phyloP scores from a whole-genome alignment of 2,888 invertebrate species.

The Drosophila trichaetosa region DNA sequence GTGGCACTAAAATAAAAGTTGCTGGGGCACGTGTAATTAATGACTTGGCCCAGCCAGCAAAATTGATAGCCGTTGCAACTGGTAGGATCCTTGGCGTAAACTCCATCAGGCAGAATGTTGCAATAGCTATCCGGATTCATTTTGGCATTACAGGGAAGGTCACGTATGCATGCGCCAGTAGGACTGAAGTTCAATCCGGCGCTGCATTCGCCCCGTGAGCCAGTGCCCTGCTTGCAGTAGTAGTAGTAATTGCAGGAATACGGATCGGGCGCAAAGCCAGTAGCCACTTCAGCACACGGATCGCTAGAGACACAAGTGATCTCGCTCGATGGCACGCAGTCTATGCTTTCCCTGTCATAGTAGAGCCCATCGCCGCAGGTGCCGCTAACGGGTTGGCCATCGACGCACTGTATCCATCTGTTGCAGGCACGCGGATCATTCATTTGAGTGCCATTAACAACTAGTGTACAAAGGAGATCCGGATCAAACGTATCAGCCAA shows the following conservation, averaged over 20 bases:
- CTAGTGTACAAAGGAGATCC: constrained; percentile 59
- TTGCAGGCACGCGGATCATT: constrained; percentile 80
- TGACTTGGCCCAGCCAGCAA: constrained; percentile 64
- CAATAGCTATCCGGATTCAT: constrained; percentile 74
- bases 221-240: constrained; percentile 74
- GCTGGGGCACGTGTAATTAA: constrained; percentile 71
- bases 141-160: constrained; percentile 62
- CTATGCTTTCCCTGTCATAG: constrained; percentile 66
- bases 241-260: constrained; percentile 79
- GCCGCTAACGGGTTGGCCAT: constrained; percentile 63
- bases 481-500: constrained; percentile 66
- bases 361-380: constrained; percentile 66
- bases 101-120: constrained; percentile 80
- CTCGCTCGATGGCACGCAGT: constrained; percentile 59
- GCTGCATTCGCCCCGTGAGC: constrained; percentile 63
- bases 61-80: constrained; percentile 73
- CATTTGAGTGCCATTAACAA: constrained; percentile 73
- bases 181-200: constrained; percentile 72
- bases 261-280: constrained; percentile 78
- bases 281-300: constrained; percentile 65
- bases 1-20: constrained; percentile 70
- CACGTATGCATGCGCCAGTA: constrained; percentile 68
- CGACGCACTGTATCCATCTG: constrained; percentile 74
- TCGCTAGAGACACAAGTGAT: constrained; percentile 74
- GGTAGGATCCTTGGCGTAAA: constrained; percentile 64